Evolutionary conservation across 1,140 invertebrate species (phyloP).

Genomic region (Ganaspis sp.): DNA sequence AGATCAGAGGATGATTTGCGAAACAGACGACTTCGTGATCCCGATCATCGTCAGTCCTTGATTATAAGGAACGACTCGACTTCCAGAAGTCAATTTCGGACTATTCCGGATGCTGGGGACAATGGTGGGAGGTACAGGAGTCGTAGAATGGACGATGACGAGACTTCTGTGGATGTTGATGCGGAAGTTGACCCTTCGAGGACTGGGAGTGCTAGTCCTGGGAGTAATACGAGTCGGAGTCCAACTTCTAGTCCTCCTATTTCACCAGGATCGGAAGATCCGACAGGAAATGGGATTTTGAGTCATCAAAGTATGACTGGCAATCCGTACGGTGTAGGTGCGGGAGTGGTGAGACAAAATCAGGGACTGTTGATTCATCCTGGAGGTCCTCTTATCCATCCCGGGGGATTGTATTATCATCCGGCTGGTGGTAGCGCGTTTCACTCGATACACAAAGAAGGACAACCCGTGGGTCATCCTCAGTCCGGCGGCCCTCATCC

Average conservation of each 20-base stretch:
- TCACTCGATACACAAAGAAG: constrained; percentile 74
- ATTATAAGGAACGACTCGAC: neutral
- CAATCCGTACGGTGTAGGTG: constrained; percentile 56
- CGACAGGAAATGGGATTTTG: constrained; percentile 50
- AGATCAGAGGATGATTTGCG: constrained; percentile 2
- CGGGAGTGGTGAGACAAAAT: constrained; percentile 64
- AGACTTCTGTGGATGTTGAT: constrained; percentile 44
- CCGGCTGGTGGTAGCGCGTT: constrained; percentile 71
- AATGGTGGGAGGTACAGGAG: neutral
- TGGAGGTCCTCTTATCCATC: constrained; percentile 67
- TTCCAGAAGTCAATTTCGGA: constrained; percentile 6
- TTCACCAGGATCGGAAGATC: constrained; percentile 71
- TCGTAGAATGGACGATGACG: neutral
- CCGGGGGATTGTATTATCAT: constrained; percentile 70
- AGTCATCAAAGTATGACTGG: constrained; percentile 45
- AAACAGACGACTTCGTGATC: neutral
- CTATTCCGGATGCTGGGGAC: neutral
- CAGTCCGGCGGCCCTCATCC: constrained; percentile 65
- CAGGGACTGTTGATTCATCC: constrained; percentile 68
- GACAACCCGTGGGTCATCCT: constrained; percentile 65
- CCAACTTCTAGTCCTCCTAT: constrained; percentile 70
- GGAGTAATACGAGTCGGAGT: constrained; percentile 69
- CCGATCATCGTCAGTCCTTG: neutral
- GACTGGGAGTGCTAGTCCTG: constrained; percentile 69
- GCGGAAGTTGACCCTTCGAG: constrained; percentile 60